Conservation (phyloP, 2,797 vertebrate genomes). For the Petrocephalus sullivani region DNA sequence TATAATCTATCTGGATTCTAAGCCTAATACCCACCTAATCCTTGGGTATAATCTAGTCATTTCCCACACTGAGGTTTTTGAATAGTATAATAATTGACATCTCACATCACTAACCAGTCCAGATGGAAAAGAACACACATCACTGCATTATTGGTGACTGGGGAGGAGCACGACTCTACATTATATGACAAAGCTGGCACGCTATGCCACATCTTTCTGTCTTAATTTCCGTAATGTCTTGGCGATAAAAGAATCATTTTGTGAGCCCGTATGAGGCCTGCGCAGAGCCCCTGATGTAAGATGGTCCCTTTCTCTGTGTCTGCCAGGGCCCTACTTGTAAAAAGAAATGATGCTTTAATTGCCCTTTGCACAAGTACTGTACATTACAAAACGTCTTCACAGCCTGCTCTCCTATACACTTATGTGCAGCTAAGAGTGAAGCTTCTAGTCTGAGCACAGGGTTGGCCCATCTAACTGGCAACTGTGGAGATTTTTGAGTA, state of each 20-base stretch:
- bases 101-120: neutral
- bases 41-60: neutral
- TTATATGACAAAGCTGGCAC: neutral
- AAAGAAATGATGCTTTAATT: neutral
- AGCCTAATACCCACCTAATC: neutral
- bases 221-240: neutral
- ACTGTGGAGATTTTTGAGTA: neutral
- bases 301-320: neutral
- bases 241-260: neutral
- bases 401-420: neutral
- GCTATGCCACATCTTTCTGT: neutral
- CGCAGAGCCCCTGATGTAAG: neutral
- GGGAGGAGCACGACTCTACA: neutral
- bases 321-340: neutral
- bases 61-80: neutral
- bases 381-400: neutral
- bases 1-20: slow-evolving; percentile 6
- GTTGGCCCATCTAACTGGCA: neutral
- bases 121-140: neutral
- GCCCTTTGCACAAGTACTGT: neutral
- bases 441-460: neutral
- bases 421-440: neutral
- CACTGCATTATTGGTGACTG: neutral
- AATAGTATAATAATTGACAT: neutral
- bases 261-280: neutral